Evolutionary conservation across 2,888 invertebrate genomes (phyloP), one percentile per base, ranked within the genome.

Genomic region (Apamea crenata): DNA sequence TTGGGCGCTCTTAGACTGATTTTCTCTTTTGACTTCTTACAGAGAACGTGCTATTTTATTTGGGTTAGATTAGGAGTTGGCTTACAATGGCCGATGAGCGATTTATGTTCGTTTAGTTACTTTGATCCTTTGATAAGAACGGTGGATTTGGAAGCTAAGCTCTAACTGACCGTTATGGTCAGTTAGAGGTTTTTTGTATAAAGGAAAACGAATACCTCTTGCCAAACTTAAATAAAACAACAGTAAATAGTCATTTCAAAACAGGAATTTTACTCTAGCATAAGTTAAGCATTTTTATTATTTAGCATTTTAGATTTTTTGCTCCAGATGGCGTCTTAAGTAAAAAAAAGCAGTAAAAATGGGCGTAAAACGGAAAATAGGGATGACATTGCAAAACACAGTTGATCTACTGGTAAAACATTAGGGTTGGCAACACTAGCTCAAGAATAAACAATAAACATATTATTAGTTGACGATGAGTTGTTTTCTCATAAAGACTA

Each of bases 11-110:
- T 36, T n/a, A 66, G 25, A 69, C 73, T 63, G 63, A 78, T 81
- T 81, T 74, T 40, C 69, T 81, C 63, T 77, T 80, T 77, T 25
- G 32, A 73, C 65, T 72, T 67, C 32, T 78, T 82, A 21, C 10
- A 16, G 14, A 66, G 29, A 69, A 77, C 40, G n/a, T 71, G 59
- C 32, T 65, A 29, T 61, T 82, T 77, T 81, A 85, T 71, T 61
- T 66, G 10, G 32, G 36, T 66, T 50, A 5, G 40, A 69, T 47
- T 69, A 72, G 29, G 69, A 69, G 40, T 69, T 73, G 44, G n/a
- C 47, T 59, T 8, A 65, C 29, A 63, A 50, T 47, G 10, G 21
- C 63, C 21, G n/a, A 77, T 63, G 7, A 16, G n/a, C 3, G 25
- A 36, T 80, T 56, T 25, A 59, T 32, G 16, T 40, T 81, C 29